phyloP scores from a whole-genome alignment of 2,797 vertebrate genomes.

The Crenuchus spilurus region DNA sequence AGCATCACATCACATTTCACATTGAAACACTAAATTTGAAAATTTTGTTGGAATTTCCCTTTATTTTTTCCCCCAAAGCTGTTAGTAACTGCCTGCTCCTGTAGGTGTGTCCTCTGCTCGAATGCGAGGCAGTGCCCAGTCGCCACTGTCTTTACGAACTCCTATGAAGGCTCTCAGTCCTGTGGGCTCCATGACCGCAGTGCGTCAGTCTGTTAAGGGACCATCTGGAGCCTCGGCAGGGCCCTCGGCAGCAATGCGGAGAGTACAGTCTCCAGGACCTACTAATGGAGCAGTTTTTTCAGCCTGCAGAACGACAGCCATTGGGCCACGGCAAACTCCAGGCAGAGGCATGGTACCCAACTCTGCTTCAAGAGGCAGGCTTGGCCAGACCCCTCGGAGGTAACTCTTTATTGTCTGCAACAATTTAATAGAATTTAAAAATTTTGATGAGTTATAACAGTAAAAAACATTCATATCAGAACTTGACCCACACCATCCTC shows the following conservation, averaged over 20 bases:
- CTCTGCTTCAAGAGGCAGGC: conserved; percentile 77
- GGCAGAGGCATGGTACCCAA: conserved; percentile 69
- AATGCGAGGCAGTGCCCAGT: conserved; percentile 80
- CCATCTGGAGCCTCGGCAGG: conserved; percentile 73
- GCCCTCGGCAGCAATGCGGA: conserved; percentile 63
- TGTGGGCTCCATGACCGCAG: conserved; percentile 70
- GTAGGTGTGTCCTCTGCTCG: conserved; percentile 80
- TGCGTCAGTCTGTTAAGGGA: conserved; percentile 78
- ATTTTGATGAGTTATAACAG: no score
- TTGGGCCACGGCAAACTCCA: conserved; percentile 64
- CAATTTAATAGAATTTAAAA: no score
- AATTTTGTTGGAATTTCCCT: no score
- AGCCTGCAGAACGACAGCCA: conserved; percentile 63
- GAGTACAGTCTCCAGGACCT: conserved; percentile 76
- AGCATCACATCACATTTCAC: no score
- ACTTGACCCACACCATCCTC: no score
- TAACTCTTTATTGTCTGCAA: conserved; percentile 52
- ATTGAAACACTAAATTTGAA: no score
- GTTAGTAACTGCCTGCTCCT: conserved; percentile 25
- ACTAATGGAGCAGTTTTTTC: conserved; percentile 65
- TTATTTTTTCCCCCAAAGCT: not conserved
- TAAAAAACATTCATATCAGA: no score
- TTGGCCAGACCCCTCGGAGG: conserved; percentile 81
- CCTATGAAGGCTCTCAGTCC: conserved; percentile 82
- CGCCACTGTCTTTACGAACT: conserved; percentile 76